Evolutionary conservation across 2,113 vertebrate species (phyloP), one percentile per base, ranked within the genome.

Genomic region (Kryptolebias marmoratus): DNA sequence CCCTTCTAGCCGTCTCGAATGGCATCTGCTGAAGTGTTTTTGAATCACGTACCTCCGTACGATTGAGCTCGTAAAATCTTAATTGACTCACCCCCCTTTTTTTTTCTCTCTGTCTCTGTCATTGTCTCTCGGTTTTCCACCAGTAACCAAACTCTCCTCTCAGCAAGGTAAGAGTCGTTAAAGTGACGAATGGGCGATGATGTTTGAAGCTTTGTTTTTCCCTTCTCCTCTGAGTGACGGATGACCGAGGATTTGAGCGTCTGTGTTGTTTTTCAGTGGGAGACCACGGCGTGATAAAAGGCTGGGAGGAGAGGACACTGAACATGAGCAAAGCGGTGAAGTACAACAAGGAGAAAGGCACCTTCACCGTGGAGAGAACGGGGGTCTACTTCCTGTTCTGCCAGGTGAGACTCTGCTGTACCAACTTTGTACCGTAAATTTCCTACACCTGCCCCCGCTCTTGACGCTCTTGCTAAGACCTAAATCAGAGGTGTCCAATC

Each of bases 351-450:
- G 92, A 93, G 50, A 89, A 87, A 0, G 95, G 95, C 62, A 93
- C 93, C 64, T 97, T 97, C 75, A 93, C 71, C 1, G 95, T 96
- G 77, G 89, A 91, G 82, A 93, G 88, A 60, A 84, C 90, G 0
- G 96, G 96, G 1, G 92, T 97, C 63, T 97, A 96, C 90, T 97
- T 96, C 87, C 90, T 97, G 72, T 97, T 96, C 81, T 96, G 96
- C 81, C 96, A 97, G 95, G 96, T 96, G 89, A 94, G 93, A 48
- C 56, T 61, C 10, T 56, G 50, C 13, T 13, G 7, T 31, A 31
- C 30, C 54, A 15, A 14, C 10, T 14, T 22, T n/a, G 16, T 30
- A 65, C 53, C n/a, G 30, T 54, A 68, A 59, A 59, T 42, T 42
- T 10, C 39, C 8, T 42, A 10, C 5, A 1, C 5, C 10, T 42